phyloP scores from a whole-genome alignment of 2,113 vertebrate genomes.

The Cacatua alba region DNA sequence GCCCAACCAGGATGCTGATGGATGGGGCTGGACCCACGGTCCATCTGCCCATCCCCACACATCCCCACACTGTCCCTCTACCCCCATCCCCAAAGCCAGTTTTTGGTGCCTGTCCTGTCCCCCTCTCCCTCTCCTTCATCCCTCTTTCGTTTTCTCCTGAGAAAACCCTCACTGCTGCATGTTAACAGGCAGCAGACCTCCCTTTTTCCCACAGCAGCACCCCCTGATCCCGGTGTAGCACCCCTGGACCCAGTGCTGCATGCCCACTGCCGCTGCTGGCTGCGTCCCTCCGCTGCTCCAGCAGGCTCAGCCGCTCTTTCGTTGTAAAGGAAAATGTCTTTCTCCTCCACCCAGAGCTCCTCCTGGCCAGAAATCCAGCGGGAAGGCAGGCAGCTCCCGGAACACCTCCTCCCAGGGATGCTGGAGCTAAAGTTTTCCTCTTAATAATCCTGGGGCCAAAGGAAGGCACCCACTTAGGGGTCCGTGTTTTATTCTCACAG shows the following conservation, averaged over 20 bases:
- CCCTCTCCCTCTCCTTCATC: not conserved
- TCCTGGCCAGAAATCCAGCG: not conserved
- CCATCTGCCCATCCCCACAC: not conserved
- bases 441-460: not conserved
- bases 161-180: accelerated
- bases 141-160: not conserved
- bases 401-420: not conserved
- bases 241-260: not conserved
- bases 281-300: accelerated
- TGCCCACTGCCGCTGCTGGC: not conserved
- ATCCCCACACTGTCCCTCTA: accelerated
- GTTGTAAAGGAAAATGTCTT: not conserved
- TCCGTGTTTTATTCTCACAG: not conserved
- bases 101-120: not conserved
- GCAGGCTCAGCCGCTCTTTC: not conserved
- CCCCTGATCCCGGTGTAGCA: not conserved
- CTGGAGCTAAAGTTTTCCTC: not conserved
- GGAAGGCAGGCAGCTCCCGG: not conserved
- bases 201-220: too few species aligned
- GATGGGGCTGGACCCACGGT: not conserved
- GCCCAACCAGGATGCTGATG: not conserved
- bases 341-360: not conserved
- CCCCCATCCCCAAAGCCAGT: accelerated
- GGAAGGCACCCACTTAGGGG: not conserved
- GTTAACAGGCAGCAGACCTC: not conserved